A percentile compares a stretch with the other conserved stretches of the same genome.
Evolutionary conservation across 2,888 invertebrate genomes (phyloP).

Genomic region (Gonocerus acuteangulatus): DNA sequence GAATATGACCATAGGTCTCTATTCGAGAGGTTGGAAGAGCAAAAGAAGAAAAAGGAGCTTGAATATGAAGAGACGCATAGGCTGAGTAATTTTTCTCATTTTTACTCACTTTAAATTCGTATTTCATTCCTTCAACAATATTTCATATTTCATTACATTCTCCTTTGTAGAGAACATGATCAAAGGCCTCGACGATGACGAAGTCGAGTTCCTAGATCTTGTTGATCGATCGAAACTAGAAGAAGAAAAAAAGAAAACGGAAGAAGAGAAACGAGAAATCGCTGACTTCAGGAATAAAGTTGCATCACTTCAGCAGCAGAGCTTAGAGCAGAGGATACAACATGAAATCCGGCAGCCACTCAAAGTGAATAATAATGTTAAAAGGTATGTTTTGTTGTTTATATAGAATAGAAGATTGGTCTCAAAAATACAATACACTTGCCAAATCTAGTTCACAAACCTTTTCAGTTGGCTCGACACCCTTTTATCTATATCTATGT

Average conservation of each 20-base stretch:
- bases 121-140: neutral
- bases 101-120: neutral
- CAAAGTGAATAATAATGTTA: conserved; percentile 40
- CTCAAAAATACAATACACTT: too few species aligned
- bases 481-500: too few species aligned
- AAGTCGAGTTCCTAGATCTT: conserved; percentile 85
- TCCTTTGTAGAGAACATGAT: conserved; percentile 52
- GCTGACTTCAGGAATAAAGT: conserved; percentile 71
- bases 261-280: conserved; percentile 78
- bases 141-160: too few species aligned
- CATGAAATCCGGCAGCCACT: conserved; percentile 46
- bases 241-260: conserved; percentile 71
- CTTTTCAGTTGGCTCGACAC: too few species aligned
- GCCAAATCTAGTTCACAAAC: too few species aligned
- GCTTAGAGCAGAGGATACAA: conserved; percentile 58
- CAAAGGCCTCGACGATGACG: conserved; percentile 89
- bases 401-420: too few species aligned
- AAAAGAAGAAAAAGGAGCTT: conserved; percentile 80
- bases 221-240: conserved; percentile 81
- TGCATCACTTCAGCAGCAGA: conserved; percentile 58
- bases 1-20: conserved; percentile 73
- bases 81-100: conserved; percentile 57
- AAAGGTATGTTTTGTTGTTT: too few species aligned
- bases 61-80: conserved; percentile 94
- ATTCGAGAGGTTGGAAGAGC: conserved; percentile 88